phyloP scores from a whole-genome alignment of 2,797 vertebrate species.

The Cebuella pygmaea region DNA sequence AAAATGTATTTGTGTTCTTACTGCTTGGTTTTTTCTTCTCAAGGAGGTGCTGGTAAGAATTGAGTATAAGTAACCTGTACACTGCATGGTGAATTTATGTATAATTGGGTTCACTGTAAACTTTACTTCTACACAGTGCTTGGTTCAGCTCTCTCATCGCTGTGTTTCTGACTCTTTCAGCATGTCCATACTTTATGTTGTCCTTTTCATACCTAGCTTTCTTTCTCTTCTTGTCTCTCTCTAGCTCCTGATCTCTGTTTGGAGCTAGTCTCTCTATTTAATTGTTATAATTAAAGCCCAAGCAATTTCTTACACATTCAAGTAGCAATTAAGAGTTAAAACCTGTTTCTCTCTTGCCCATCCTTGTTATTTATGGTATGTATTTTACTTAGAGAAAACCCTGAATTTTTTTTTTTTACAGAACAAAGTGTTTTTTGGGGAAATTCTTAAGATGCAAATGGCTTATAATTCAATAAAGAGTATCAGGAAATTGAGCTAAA shows the following conservation, averaged over 20 bases:
- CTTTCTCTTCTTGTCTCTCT: background rate
- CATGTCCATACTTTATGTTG: background rate
- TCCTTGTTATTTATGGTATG: background rate
- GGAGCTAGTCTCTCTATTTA: background rate
- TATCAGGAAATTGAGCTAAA: background rate
- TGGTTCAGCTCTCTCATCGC: background rate
- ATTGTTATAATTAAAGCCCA: background rate
- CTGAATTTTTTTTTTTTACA: background rate
- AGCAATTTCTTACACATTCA: background rate
- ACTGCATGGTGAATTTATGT: background rate
- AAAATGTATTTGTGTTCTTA: background rate
- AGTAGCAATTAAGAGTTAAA: background rate
- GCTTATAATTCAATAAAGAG: background rate
- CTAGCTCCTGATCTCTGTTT: background rate
- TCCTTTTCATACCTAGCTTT: background rate
- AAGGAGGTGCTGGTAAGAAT: background rate
- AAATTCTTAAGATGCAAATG: background rate
- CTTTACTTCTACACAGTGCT: background rate
- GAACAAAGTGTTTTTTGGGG: background rate
- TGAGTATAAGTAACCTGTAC: background rate
- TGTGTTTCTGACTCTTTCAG: background rate
- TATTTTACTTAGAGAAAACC: slow-evolving; percentile 26
- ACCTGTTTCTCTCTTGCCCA: background rate
- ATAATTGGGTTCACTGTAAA: background rate
- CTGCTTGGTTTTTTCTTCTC: background rate